phyloP scores from a whole-genome alignment of 2,797 vertebrate species.

The Triplophysa bombifrons region DNA sequence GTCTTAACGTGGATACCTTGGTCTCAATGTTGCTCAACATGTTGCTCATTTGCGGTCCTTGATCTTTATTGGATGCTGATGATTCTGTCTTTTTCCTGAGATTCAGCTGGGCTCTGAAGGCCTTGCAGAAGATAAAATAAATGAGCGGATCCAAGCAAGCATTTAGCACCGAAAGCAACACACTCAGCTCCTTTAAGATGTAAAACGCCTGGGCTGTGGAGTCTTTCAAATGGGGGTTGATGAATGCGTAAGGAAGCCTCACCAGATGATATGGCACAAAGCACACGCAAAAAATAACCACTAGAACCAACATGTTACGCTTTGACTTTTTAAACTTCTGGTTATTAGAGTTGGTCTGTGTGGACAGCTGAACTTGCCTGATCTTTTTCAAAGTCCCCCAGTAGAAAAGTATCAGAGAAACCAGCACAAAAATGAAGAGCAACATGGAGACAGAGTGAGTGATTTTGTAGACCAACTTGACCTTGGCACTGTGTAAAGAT shows the following conservation, averaged over 20 bases:
- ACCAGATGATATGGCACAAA: slow-evolving; percentile 76
- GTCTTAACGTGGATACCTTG: slow-evolving; percentile 5
- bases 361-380: slow-evolving; percentile 33
- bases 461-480: slow-evolving; percentile 56
- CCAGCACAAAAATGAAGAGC: slow-evolving; percentile 65
- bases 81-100: slow-evolving; percentile 1
- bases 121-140: slow-evolving; percentile 74
- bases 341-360: slow-evolving; percentile 21
- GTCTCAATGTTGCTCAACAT: slow-evolving; percentile 41
- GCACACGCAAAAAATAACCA: slow-evolving; percentile 72
- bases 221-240: not conserved
- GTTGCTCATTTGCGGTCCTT: slow-evolving; percentile 26
- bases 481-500: not conserved
- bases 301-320: slow-evolving; percentile 71
- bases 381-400: slow-evolving; percentile 62
- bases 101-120: slow-evolving; percentile 64
- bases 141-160: slow-evolving; percentile 74
- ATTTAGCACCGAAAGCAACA: slow-evolving; percentile 67
- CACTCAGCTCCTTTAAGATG: slow-evolving; percentile 67
- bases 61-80: not conserved
- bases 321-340: slow-evolving; percentile 63
- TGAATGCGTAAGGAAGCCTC: slow-evolving; percentile 67
- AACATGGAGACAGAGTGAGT: slow-evolving; percentile 54
- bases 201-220: slow-evolving; percentile 39
- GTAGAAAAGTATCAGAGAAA: slow-evolving; percentile 69